Evolutionary conservation across 1,140 invertebrate genomes (phyloP).

Genomic region (Ooceraea biroi): DNA sequence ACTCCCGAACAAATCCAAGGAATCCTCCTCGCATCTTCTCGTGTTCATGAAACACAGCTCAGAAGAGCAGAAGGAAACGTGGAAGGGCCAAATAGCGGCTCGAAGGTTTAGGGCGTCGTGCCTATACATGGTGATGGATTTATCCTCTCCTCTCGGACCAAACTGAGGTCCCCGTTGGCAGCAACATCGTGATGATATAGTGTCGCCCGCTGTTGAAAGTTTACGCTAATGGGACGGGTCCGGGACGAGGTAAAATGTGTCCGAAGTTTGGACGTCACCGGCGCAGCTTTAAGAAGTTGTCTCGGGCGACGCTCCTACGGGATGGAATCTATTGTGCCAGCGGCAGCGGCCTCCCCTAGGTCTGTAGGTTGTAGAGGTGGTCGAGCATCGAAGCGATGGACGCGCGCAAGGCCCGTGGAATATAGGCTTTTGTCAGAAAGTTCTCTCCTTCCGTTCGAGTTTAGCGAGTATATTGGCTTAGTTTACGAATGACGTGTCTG

Average conservation of each 20-base stretch:
- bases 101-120: slow-evolving; percentile 15
- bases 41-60: neutral
- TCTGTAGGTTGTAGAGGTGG: slow-evolving; percentile 48
- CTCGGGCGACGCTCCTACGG: slow-evolving; percentile 65
- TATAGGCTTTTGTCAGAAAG: slow-evolving; percentile 76
- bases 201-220: slow-evolving; percentile 71
- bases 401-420: neutral
- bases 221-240: slow-evolving; percentile 76
- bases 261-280: slow-evolving; percentile 79
- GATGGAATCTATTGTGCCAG: slow-evolving; percentile 76
- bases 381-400: slow-evolving; percentile 52
- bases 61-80: neutral
- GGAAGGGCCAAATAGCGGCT: neutral
- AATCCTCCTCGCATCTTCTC: neutral
- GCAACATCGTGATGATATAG: slow-evolving; percentile 79
- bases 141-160: slow-evolving; percentile 37
- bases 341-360: neutral
- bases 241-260: slow-evolving; percentile 76
- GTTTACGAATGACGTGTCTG: slow-evolving; percentile 71
- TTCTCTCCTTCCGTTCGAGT: slow-evolving; percentile 69
- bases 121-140: slow-evolving; percentile 58
- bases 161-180: slow-evolving; percentile 44
- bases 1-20: neutral
- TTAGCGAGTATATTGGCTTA: slow-evolving; percentile 73
- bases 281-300: slow-evolving; percentile 81